phyloP scores from a whole-genome alignment of 2,113 vertebrate species.

The Psilopsiagon aurifrons region DNA sequence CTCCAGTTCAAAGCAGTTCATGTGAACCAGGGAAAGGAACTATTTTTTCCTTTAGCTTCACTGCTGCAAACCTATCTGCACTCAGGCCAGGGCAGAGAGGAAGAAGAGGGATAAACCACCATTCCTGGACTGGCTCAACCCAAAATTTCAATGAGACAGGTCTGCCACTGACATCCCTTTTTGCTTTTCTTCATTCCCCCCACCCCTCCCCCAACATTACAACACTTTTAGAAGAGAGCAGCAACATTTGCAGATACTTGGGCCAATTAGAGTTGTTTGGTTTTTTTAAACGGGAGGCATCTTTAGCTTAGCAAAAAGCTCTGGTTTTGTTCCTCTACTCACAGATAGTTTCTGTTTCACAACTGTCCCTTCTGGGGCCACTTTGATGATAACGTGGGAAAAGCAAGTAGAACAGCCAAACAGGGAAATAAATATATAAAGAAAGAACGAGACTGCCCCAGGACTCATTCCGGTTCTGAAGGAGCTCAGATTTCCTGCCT shows the following conservation, averaged over 20 bases:
- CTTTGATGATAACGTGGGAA: slow-evolving; percentile 67
- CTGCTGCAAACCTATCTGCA: slow-evolving; percentile 13
- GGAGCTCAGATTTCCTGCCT: slow-evolving; percentile 16
- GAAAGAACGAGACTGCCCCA: slow-evolving; percentile 50
- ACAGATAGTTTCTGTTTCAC: neutral
- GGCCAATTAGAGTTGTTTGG: neutral
- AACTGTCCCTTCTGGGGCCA: slow-evolving; percentile 27
- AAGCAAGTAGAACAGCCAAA: neutral
- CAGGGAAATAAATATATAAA: slow-evolving; percentile 46
- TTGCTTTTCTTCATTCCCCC: neutral
- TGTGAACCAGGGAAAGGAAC: slow-evolving; percentile 62
- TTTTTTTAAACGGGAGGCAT: neutral
- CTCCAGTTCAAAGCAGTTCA: slow-evolving; percentile 72
- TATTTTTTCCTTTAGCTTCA: slow-evolving; percentile 29
- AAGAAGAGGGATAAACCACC: neutral
- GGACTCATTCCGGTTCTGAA: slow-evolving; percentile 48
- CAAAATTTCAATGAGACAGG: neutral
- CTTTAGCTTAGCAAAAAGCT: neutral
- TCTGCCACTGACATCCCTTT: neutral
- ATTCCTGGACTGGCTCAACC: neutral
- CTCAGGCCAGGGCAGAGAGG: neutral
- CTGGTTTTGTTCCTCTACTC: neutral
- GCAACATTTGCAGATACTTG: neutral
- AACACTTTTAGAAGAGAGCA: neutral
- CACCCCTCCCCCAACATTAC: neutral